Conservation (phyloP, 1,140 invertebrate species). For the Euwallacea fornicatus region DNA sequence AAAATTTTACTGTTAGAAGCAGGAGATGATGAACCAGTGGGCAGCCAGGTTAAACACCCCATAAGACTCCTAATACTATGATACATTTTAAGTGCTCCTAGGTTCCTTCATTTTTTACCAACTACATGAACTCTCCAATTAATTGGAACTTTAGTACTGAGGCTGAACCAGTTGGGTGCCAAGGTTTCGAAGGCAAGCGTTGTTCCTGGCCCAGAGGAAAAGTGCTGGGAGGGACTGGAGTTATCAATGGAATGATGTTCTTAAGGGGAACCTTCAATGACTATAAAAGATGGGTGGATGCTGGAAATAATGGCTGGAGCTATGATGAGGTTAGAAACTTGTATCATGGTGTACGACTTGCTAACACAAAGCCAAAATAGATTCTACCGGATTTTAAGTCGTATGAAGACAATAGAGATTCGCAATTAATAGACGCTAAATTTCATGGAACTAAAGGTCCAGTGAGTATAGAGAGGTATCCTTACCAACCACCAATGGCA, state of each 20-base stretch:
- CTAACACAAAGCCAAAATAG: conserved; percentile 30
- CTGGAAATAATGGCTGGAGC: conserved; percentile 43
- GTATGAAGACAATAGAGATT: conserved; percentile 57
- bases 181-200: conserved; percentile 46
- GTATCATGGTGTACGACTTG: conserved; percentile 6
- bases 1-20: conserved; percentile 55
- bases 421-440: conserved; percentile 43
- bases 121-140: conserved; percentile 55
- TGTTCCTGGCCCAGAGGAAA: conserved; percentile 60
- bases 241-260: conserved; percentile 71
- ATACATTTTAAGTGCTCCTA: not conserved
- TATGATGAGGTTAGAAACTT: conserved; percentile 49
- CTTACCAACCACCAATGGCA: conserved; percentile 56
- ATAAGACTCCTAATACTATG: not conserved
- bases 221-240: conserved; percentile 60
- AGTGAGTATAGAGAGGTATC: conserved; percentile 55
- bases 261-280: conserved; percentile 67
- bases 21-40: conserved; percentile 59
- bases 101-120: conserved; percentile 35
- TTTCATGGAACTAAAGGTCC: conserved; percentile 54
- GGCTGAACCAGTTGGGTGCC: conserved; percentile 59
- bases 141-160: conserved; percentile 67
- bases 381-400: conserved; percentile 58
- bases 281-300: conserved; percentile 66
- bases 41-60: conserved; percentile 49